Percentiles rank a stretch among this genome's conserved stretches.
Evolutionary conservation across 2,113 vertebrate species (phyloP).

Genomic region (Sander lucioperca): DNA sequence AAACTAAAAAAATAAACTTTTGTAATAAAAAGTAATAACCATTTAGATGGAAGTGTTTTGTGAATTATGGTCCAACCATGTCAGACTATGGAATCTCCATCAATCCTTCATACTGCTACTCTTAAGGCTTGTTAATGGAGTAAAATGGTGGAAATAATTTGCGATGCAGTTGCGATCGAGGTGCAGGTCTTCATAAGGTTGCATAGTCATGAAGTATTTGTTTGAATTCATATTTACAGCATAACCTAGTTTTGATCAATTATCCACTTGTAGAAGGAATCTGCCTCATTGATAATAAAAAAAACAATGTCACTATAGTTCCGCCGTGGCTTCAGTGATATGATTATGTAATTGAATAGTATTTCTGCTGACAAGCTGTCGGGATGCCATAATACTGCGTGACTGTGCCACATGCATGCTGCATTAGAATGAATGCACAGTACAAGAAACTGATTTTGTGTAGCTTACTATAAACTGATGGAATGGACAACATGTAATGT

Average conservation of each 20-base stretch:
- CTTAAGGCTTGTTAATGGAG: not conserved
- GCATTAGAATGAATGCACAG: not conserved
- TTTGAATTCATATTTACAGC: not conserved
- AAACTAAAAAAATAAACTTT: no score
- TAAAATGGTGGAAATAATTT: not conserved
- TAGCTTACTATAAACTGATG: not conserved
- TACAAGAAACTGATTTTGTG: not conserved
- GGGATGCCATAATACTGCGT: conserved; percentile 2
- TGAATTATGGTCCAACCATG: not conserved
- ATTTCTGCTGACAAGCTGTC: conserved; percentile 64
- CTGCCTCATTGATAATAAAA: conserved; percentile 14
- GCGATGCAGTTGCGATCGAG: not conserved
- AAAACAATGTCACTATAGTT: conserved; percentile 35
- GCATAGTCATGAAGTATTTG: not conserved
- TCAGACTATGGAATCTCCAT: not conserved
- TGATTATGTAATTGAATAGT: conserved; percentile 75
- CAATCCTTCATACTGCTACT: not conserved
- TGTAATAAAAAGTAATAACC: not conserved
- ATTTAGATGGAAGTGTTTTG: not conserved
- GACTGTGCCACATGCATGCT: conserved; percentile 7
- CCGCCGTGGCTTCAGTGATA: conserved; percentile 39
- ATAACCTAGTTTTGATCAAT: not conserved
- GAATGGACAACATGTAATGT: not conserved
- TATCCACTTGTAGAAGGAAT: not conserved
- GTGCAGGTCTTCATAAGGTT: not conserved